A percentile compares a stretch with the other conserved stretches of the same genome.
Conservation (phyloP, 2,113 vertebrate genomes). For the Lasiurus cinereus region DNA sequence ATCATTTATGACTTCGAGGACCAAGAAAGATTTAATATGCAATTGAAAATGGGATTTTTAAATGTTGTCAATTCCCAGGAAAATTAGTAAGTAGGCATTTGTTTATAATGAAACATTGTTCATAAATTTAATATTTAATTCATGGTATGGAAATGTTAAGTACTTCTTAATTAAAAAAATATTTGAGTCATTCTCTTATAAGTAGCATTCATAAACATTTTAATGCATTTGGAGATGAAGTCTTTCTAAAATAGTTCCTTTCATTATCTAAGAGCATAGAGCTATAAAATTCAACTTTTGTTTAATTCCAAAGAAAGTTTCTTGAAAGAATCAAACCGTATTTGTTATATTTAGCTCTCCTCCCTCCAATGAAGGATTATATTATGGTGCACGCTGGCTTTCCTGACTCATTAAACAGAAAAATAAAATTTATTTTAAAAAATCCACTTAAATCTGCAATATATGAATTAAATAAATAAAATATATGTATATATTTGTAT, state of each 20-base stretch:
- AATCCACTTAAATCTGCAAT: neutral
- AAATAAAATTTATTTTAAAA: neutral
- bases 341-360: neutral
- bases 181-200: neutral
- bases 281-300: neutral
- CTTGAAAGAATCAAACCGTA: neutral
- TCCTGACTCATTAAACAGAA: neutral
- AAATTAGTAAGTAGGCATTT: neutral
- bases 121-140: constrained; percentile 15
- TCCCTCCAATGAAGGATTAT: neutral
- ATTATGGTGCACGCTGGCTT: neutral
- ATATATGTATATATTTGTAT: too few species aligned
- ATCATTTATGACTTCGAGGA: neutral
- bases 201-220: neutral
- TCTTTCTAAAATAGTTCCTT: neutral
- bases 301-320: neutral
- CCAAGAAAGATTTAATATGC: neutral
- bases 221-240: neutral
- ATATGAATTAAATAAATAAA: neutral
- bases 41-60: neutral
- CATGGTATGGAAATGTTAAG: neutral
- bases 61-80: neutral
- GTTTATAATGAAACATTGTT: neutral
- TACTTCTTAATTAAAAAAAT: constrained; percentile 39
- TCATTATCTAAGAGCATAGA: neutral